Conservation (phyloP, 1,140 invertebrate species). For the Stegodyphus dumicola region DNA sequence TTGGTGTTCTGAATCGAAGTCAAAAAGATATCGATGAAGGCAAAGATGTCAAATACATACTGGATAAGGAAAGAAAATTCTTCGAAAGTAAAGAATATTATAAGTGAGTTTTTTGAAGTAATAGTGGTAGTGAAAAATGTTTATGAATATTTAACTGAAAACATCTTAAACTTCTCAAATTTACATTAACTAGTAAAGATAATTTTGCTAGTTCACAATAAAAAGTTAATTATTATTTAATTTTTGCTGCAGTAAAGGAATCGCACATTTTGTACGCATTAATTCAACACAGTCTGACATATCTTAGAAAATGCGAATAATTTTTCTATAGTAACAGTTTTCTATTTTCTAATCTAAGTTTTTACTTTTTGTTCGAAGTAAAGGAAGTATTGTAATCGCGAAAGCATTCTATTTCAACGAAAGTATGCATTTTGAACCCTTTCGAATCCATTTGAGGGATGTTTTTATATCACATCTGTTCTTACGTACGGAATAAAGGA, state of each 20-base stretch:
- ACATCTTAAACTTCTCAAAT: neutral
- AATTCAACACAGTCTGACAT: too few species aligned
- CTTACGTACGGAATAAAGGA: too few species aligned
- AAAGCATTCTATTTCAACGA: too few species aligned
- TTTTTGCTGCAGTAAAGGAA: neutral
- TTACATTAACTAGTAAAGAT: neutral
- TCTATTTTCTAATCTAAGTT: too few species aligned
- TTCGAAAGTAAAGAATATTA: neutral
- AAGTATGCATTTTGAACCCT: too few species aligned
- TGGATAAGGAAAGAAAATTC: constrained; percentile 12
- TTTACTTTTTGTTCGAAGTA: too few species aligned
- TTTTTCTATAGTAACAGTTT: too few species aligned
- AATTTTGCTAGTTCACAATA: neutral
- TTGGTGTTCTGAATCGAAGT: constrained; percentile 30
- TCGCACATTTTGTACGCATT: too few species aligned
- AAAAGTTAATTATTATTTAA: neutral
- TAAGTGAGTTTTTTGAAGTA: neutral
- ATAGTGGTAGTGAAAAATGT: neutral
- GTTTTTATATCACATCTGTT: too few species aligned
- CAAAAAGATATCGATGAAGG: constrained; percentile 24
- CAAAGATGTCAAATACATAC: neutral
- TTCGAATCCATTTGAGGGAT: too few species aligned
- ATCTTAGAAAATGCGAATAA: too few species aligned
- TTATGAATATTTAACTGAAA: neutral
- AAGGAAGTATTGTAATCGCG: too few species aligned